A percentile compares a stretch with the other conserved stretches of the same genome.
Conservation (phyloP, 2,113 vertebrate species). For the Stigmatopora nigra region DNA sequence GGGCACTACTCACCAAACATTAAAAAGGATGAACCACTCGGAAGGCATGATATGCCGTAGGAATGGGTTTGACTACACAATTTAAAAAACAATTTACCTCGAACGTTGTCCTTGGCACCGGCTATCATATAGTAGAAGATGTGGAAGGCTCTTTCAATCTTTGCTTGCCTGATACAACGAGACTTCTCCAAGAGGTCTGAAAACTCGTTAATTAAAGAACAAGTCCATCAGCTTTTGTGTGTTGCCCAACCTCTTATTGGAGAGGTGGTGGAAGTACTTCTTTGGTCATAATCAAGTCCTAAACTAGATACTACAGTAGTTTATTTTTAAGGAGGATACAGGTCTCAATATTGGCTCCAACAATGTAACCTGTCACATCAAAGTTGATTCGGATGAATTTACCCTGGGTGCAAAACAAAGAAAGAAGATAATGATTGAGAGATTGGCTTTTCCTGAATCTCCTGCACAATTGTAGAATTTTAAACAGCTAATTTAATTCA, state of each 20-base stretch:
- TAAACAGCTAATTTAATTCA: not conserved
- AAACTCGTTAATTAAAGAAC: slow-evolving; percentile 44
- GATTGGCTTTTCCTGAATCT: not conserved
- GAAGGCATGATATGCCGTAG: not conserved
- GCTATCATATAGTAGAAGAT: slow-evolving; percentile 95
- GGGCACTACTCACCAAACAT: not conserved
- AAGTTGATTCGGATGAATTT: slow-evolving; percentile 98
- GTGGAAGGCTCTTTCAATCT: slow-evolving; percentile 92
- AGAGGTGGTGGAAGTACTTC: not conserved
- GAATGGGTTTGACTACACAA: not conserved
- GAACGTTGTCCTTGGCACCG: slow-evolving; percentile 69
- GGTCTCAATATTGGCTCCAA: slow-evolving; percentile 96
- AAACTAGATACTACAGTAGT: not conserved
- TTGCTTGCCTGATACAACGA: slow-evolving; percentile 91
- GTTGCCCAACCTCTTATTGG: not conserved
- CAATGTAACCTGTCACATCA: slow-evolving; percentile 92
- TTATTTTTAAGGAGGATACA: slow-evolving; percentile 79
- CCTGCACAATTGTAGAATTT: not conserved
- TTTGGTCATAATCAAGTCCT: not conserved
- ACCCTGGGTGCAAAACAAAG: slow-evolving; percentile 69
- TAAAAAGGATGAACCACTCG: not conserved
- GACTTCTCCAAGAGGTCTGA: slow-evolving; percentile 95
- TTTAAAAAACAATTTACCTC: slow-evolving; percentile 43
- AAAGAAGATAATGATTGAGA: not conserved
- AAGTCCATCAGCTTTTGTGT: not conserved